Conservation (phyloP, 2,797 vertebrate genomes). For the Cichlasoma orientale region DNA sequence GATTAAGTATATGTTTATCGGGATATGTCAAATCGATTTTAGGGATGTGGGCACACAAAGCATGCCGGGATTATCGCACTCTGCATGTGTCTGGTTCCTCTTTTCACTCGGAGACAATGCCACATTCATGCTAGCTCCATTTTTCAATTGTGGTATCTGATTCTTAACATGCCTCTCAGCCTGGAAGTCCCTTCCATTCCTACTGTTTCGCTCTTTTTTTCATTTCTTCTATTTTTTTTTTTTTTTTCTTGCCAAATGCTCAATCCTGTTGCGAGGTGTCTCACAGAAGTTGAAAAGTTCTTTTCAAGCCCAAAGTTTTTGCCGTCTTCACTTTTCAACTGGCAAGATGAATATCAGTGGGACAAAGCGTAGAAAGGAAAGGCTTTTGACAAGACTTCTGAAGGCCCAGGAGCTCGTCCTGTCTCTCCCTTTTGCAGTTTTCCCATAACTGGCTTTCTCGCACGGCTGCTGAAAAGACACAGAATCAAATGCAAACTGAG, state of each 20-base stretch:
- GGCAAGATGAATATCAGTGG: constrained; percentile 80
- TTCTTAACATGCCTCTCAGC: constrained; percentile 59
- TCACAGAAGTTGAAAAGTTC: constrained; percentile 80
- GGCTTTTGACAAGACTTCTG: constrained; percentile 81
- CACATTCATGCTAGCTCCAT: constrained; percentile 56
- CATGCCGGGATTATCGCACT: constrained; percentile 40
- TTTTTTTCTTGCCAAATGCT: constrained; percentile 57
- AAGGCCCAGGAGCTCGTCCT: constrained; percentile 77
- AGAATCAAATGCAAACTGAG: constrained; percentile 81
- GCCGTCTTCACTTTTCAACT: constrained; percentile 77
- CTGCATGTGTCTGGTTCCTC: constrained; percentile 35
- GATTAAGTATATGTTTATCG: constrained; percentile 29
- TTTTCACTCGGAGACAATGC: constrained; percentile 55
- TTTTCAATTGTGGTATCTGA: constrained; percentile 59
- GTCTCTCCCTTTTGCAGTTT: constrained; percentile 74
- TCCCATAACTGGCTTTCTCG: constrained; percentile 76
- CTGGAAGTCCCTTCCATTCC: constrained; percentile 70
- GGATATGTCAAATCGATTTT: constrained; percentile 46
- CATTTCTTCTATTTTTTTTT: not conserved
- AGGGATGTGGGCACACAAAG: constrained; percentile 29
- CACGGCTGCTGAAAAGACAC: constrained; percentile 73
- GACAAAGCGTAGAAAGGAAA: constrained; percentile 78
- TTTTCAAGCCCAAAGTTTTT: constrained; percentile 78
- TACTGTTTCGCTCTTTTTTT: constrained; percentile 50
- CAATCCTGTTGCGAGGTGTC: constrained; percentile 75